Evolutionary conservation across 2,888 invertebrate species (phyloP).

Genomic region (Cryptus viduatorius): DNA sequence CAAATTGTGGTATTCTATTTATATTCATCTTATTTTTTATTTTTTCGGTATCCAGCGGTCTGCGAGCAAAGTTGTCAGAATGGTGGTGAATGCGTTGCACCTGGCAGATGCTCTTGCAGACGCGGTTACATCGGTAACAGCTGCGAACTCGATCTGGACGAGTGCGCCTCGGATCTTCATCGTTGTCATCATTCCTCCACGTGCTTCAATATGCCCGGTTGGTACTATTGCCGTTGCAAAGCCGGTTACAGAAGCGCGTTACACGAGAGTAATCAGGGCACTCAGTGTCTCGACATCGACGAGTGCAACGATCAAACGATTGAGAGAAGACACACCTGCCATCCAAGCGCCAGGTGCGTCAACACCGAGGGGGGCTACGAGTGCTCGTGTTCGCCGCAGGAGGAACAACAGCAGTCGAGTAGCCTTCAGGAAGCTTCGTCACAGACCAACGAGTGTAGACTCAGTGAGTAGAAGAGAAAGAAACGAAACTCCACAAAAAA

Average conservation of each 20-base stretch:
- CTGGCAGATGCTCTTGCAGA: constrained; percentile 92
- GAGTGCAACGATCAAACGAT: constrained; percentile 90
- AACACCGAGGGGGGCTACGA: constrained; percentile 93
- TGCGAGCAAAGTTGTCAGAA: constrained; percentile 93
- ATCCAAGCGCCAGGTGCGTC: constrained; percentile 91
- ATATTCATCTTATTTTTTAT: constrained; percentile 33
- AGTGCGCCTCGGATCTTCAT: constrained; percentile 90
- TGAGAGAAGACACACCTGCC: constrained; percentile 90
- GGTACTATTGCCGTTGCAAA: constrained; percentile 95
- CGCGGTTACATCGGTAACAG: constrained; percentile 93
- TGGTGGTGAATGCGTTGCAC: constrained; percentile 92
- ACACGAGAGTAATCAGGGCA: constrained; percentile 87
- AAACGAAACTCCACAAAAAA: background rate
- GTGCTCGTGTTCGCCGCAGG: constrained; percentile 89
- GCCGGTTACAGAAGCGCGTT: constrained; percentile 90
- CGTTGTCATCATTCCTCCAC: constrained; percentile 91
- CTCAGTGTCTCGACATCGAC: constrained; percentile 91
- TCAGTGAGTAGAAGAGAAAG: constrained; percentile 86
- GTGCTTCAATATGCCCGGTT: constrained; percentile 95
- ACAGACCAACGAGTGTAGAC: constrained; percentile 86
- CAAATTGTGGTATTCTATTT: no score
- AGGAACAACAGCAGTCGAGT: constrained; percentile 55
- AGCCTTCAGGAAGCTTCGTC: constrained; percentile 37
- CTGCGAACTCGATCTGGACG: constrained; percentile 95
- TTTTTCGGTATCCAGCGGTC: constrained; percentile 87